Base-by-base conservation (phyloP, 2,797 vertebrate species). In the Pipistrellus pipistrellus region DNA sequence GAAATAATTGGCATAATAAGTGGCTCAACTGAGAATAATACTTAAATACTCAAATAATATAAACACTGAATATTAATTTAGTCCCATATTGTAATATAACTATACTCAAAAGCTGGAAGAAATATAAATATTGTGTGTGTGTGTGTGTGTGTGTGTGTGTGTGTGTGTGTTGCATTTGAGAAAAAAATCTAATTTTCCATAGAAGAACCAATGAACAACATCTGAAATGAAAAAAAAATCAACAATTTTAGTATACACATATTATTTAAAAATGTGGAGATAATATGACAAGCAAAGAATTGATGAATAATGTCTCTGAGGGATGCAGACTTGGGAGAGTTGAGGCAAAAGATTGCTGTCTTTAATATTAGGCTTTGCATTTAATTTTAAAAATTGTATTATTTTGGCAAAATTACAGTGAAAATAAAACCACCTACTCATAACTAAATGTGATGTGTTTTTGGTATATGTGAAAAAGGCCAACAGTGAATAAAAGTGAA, bases 371-470 rank as follows among this genome's bases (percentile, higher is more conserved):
- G 73, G 51, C 0, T 2, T 82, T 88, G 18, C 0, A 81, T 80
- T 86, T 92, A 41, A 72, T 44, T 92, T 91, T 88, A 30, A 84
- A 85, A 85, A 64, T 21, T 48, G 7, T 71, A 66, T 71, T 92
- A 35, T 93, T 94, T 93, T 85, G 51, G 41, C 30, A 78, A 96
- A 91, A 76, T 68, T 48, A 41, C 14, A 88, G 83, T 30, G 66
- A 95, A 92, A 94, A 72, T 77, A 85, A 85, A 95, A 91, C 75
- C 59, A 92, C 4, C 21, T 84, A 86, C 13, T 78, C 10, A n/a
- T 76, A 68, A 71, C 23, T 75, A 92, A 82, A 88, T 85, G 46
- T 93, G 32, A 23, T 71, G 13, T 59, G 17, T 72, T 66, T 27
- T 76, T 76, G 35, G 72, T 30, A 57, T 38, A 17, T 30, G 8